These are phyloP conservation scores for Drosophila colorata DNA, from an alignment of 2,888 invertebrate genomes.

Conservation along the genomic window DNA sequence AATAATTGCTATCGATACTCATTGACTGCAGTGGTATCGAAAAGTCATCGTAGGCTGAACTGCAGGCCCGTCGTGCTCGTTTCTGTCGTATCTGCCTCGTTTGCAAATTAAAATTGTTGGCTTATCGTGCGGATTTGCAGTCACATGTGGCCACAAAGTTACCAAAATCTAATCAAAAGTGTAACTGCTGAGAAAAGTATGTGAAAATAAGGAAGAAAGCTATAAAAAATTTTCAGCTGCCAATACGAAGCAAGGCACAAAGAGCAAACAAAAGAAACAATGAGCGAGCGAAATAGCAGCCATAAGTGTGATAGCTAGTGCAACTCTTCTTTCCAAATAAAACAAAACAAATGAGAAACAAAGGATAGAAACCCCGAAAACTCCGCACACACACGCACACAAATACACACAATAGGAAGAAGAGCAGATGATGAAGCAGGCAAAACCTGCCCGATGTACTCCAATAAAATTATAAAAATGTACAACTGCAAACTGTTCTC, in stretches of 20 bases:
- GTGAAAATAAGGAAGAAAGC: conserved; percentile 34
- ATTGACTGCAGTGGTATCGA: conserved; percentile 38
- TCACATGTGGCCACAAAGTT: conserved; percentile 4
- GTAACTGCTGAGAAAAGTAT: conserved; percentile 11
- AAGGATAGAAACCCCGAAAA: conserved; percentile 81
- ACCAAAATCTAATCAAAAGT: not conserved
- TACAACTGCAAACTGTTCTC: conserved; percentile 17
- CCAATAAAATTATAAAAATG: conserved; percentile 54
- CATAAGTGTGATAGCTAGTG: conserved; percentile 55
- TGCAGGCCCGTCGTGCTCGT: conserved; percentile 49
- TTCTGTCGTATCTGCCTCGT: conserved; percentile 33
- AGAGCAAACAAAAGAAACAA: conserved; percentile 70
- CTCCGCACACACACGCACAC: conserved; percentile 65
- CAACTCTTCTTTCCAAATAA: conserved; percentile 77
- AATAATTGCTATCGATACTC: conserved; percentile 18
- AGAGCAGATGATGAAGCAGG: conserved; percentile 65
- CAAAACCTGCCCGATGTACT: conserved; percentile 53
- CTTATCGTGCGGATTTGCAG: conserved; percentile 3
- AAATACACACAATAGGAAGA: conserved; percentile 72
- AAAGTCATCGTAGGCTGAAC: conserved; percentile 51
- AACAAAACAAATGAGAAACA: conserved; percentile 81
- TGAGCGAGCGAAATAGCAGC: conserved; percentile 63
- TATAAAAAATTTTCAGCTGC: conserved; percentile 64
- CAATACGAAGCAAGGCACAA: conserved; percentile 67
- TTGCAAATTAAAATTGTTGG: conserved; percentile 20